Conservation (phyloP, 2,888 invertebrate species). For the Chloroclysta siterata region DNA sequence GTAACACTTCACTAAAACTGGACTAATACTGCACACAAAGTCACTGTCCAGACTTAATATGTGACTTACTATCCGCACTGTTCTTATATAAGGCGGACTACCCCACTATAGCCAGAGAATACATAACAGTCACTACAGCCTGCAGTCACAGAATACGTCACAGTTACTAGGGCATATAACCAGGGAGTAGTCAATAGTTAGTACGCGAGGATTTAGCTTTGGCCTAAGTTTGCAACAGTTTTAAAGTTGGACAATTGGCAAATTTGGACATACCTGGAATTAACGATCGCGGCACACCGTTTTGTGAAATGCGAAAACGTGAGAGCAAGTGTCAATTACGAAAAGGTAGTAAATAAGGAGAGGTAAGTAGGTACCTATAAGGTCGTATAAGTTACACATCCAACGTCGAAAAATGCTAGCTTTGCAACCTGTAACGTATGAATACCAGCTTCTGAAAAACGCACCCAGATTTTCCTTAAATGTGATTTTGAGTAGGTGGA, state of each 20-base stretch:
- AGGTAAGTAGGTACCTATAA: background rate
- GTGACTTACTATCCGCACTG: conserved; percentile 49
- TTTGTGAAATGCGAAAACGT: conserved; percentile 40
- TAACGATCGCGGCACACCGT: conserved; percentile 37
- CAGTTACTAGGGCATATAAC: conserved; percentile 34
- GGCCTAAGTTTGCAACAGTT: conserved; percentile 46
- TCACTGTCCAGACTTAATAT: conserved; percentile 59
- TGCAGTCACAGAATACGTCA: conserved; percentile 45
- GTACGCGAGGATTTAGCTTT: conserved; percentile 19
- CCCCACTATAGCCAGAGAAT: conserved; percentile 60
- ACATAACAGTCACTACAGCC: conserved; percentile 13
- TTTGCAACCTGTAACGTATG: too few relatives aligned
- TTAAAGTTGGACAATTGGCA: conserved; percentile 39
- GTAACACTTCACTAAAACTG: conserved; percentile 54
- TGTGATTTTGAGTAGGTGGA: too few relatives aligned
- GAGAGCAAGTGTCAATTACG: conserved; percentile 22
- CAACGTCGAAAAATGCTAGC: too few relatives aligned
- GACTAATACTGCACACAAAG: conserved; percentile 43
- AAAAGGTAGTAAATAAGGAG: conserved; percentile 6
- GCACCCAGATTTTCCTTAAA: too few relatives aligned
- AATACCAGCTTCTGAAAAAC: too few relatives aligned
- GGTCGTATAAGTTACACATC: background rate
- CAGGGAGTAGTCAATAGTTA: conserved; percentile 40
- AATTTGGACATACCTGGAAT: conserved; percentile 42
- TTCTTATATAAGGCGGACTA: conserved; percentile 67